Base-by-base conservation (phyloP, 2,797 vertebrate genomes). In the Nothura maculosa region DNA sequence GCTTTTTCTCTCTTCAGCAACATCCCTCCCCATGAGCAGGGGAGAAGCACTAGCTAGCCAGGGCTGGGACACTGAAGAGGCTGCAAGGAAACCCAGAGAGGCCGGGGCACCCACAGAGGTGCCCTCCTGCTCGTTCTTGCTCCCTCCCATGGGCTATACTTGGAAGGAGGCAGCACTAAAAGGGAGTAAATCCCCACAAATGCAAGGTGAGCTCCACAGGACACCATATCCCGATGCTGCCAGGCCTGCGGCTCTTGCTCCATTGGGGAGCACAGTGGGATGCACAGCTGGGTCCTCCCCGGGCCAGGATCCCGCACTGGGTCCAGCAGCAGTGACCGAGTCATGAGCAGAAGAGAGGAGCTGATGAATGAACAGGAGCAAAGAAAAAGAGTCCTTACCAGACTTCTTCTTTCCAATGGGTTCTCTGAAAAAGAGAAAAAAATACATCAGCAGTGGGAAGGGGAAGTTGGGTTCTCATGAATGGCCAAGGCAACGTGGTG, bases 391-490 rank as follows among this genome's bases (percentile, higher is more conserved):
- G 18, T 74, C 76, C 98, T 99, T 98, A 99, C 99, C 99, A 82
- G 99, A 96, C 97, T 98, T 99, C 98, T 99, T 99, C 97, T 99
- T 99, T 86, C 98, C 98, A 62, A 98, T 97, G 52, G 98, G 98
- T 75, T 99, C 99, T 96, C 99, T 99, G 97, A 82, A 96, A 93
- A 97, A 98, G 50, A 96, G 96, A 22, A 50, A 78, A 79, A 79
- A 91, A 22, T 93, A n/a, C 0, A 4, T 96, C 58, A 96, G 86
- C 67, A 87, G 55, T 42, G 22, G 2, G 7, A 79, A 32, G 57
- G 34, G 68, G 22, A 38, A 60, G 3, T 0, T 38, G 40, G 60
- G 32, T 38, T 48, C 3, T 63, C 66, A 48, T 8, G 4, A 12
- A 34, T 40, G 16, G 22, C 52, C 28, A 87, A 85, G 87, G 2